Evolutionary conservation across 2,888 invertebrate genomes (phyloP).

Genomic region (Andrena flavipes): DNA sequence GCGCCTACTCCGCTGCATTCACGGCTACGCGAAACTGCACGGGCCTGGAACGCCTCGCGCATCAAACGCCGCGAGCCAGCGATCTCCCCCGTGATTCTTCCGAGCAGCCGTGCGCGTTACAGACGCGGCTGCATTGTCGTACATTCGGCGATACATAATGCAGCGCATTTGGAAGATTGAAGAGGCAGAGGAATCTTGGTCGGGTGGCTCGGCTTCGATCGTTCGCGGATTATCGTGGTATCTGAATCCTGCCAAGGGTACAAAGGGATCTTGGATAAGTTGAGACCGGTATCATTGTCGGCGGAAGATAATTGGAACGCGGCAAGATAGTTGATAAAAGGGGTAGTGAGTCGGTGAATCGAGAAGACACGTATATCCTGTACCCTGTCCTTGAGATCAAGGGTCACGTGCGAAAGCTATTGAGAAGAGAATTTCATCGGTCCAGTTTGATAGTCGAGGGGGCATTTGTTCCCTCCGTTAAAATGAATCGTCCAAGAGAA

Average conservation of each 20-base stretch:
- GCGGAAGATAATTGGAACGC: too few relatives aligned
- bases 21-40: background rate
- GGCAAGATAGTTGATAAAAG: too few relatives aligned
- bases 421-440: too few relatives aligned
- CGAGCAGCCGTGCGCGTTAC: background rate
- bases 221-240: background rate
- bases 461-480: too few relatives aligned
- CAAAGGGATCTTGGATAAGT: too few relatives aligned
- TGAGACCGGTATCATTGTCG: too few relatives aligned
- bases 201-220: background rate
- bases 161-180: background rate
- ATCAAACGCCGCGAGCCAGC: conserved; percentile 2
- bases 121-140: background rate
- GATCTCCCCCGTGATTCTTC: conserved; percentile 9
- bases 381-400: too few relatives aligned
- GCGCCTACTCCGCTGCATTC: conserved; percentile 42
- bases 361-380: too few relatives aligned
- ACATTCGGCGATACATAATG: background rate
- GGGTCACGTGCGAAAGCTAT: too few relatives aligned
- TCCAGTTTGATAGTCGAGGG: too few relatives aligned
- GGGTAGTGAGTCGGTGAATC: too few relatives aligned
- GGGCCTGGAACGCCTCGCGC: conserved; percentile 5
- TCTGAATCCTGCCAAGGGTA: background rate
- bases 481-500: background rate
- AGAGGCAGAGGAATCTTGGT: background rate